phyloP scores from a whole-genome alignment of 1,140 invertebrate species.

The Thaumatotibia leucotreta region DNA sequence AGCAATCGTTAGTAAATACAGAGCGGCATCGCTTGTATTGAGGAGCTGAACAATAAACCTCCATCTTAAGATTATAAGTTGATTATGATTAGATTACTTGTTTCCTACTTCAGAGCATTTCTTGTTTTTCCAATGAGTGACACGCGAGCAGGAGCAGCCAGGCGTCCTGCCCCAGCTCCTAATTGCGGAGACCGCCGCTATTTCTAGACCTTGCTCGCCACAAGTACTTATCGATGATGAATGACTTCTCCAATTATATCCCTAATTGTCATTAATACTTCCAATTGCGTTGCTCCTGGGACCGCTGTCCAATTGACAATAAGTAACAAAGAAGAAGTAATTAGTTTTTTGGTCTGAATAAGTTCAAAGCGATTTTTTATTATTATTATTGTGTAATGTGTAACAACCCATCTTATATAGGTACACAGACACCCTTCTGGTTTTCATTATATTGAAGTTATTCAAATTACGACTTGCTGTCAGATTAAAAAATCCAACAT shows the following conservation, averaged over 20 bases:
- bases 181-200: neutral
- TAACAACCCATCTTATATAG: too few species aligned
- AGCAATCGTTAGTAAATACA: neutral
- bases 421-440: too few species aligned
- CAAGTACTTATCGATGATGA: neutral
- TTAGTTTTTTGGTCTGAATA: too few species aligned
- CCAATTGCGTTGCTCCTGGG: neutral
- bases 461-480: too few species aligned
- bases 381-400: too few species aligned
- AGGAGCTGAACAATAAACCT: neutral
- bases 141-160: neutral
- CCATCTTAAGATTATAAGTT: conserved; percentile 1
- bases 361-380: too few species aligned
- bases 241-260: neutral
- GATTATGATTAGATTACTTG: conserved; percentile 8
- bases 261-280: neutral
- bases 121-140: neutral
- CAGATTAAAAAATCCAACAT: too few species aligned
- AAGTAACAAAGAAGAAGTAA: neutral
- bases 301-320: neutral
- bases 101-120: conserved; percentile 4
- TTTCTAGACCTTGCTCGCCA: neutral
- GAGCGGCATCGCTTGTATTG: neutral
- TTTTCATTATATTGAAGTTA: too few species aligned
- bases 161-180: neutral